Evolutionary conservation across 1,140 invertebrate genomes (phyloP).

Genomic region (Arion vulgaris): DNA sequence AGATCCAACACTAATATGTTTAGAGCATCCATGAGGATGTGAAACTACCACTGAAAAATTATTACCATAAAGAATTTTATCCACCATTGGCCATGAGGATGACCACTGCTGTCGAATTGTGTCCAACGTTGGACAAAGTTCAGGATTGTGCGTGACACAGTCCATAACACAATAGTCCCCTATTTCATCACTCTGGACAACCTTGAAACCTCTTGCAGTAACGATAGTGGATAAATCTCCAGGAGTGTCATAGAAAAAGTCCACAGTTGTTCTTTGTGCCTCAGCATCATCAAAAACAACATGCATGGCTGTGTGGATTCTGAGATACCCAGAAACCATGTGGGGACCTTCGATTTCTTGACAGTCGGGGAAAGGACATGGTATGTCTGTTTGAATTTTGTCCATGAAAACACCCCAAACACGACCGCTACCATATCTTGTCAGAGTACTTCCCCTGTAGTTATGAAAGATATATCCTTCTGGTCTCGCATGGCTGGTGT

Average conservation of each 20-base stretch:
- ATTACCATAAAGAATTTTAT: neutral
- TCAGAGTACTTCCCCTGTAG: neutral
- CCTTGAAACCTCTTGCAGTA: neutral
- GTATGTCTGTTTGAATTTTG: conserved; percentile 6
- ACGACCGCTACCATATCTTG: conserved; percentile 9
- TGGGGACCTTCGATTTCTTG: neutral
- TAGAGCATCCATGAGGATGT: conserved; percentile 29
- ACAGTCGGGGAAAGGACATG: conserved; percentile 18
- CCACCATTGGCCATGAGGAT: neutral
- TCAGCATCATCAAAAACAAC: conserved; percentile 25
- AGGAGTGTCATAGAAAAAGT: conserved; percentile 6
- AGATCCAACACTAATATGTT: neutral
- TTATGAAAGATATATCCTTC: conserved; percentile 10
- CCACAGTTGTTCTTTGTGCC: conserved; percentile 2
- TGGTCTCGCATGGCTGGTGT: conserved; percentile 5
- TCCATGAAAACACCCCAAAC: conserved; percentile 8
- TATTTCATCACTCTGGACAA: neutral
- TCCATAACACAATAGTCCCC: conserved; percentile 8
- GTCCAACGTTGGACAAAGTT: neutral
- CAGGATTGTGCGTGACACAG: conserved; percentile 1
- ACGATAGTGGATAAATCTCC: neutral
- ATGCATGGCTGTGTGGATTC: conserved; percentile 18
- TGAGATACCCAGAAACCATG: neutral
- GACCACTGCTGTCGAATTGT: neutral
- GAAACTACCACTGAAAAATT: neutral